Evolutionary conservation across 2,113 vertebrate genomes (phyloP).

Genomic region (Casuarius casuarius): DNA sequence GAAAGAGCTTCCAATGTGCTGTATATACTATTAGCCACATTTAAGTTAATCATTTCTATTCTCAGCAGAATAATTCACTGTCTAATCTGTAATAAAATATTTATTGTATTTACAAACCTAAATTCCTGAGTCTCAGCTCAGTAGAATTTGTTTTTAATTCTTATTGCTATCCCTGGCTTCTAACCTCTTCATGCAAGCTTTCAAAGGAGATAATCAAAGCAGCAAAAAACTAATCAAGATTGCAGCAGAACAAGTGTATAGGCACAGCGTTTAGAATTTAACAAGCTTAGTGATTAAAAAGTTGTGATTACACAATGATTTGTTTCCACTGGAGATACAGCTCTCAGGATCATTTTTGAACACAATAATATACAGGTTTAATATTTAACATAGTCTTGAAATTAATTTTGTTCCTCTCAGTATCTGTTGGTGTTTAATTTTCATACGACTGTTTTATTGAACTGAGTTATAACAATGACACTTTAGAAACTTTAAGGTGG

Average conservation of each 20-base stretch:
- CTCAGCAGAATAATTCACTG: neutral
- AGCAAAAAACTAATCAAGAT: conserved; percentile 25
- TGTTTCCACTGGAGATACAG: neutral
- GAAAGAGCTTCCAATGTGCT: neutral
- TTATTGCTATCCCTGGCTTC: neutral
- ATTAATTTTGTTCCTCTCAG: neutral
- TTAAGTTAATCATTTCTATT: neutral
- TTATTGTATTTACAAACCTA: neutral
- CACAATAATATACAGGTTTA: neutral
- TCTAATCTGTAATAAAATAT: neutral
- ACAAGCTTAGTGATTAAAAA: conserved; percentile 30
- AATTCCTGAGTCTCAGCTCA: neutral
- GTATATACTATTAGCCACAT: neutral
- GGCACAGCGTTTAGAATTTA: neutral
- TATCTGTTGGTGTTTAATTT: conserved; percentile 5
- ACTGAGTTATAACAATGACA: neutral
- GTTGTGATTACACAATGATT: neutral
- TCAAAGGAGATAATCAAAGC: conserved; percentile 8
- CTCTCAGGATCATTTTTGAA: neutral
- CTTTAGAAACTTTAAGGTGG: neutral
- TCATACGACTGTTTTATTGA: neutral
- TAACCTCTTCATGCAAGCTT: neutral
- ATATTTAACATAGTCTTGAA: neutral
- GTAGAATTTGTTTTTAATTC: neutral
- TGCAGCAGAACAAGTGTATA: neutral